Conservation (phyloP, 2,888 invertebrate genomes). For the Emesis russula region DNA sequence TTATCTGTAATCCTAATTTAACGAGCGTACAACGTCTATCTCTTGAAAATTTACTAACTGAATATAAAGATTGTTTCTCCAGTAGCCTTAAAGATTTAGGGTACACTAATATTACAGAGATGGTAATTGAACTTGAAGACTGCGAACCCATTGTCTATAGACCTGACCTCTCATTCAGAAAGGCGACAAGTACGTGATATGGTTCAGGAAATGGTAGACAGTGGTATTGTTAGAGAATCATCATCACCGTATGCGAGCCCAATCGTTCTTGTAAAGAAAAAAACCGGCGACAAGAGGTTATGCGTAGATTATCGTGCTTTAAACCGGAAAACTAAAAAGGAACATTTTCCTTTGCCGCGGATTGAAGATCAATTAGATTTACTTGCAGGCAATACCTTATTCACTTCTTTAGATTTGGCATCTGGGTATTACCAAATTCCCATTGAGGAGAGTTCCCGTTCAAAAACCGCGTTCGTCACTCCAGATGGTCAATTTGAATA, state of each 20-base stretch:
- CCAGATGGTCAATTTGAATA: background rate
- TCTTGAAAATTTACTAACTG: slow-evolving; percentile 21
- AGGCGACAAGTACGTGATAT: slow-evolving; percentile 50
- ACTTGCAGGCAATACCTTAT: slow-evolving; percentile 48
- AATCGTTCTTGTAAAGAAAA: slow-evolving; percentile 76
- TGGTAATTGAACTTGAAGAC: slow-evolving; percentile 57
- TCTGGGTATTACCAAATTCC: background rate
- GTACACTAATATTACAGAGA: slow-evolving; percentile 36
- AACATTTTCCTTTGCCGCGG: slow-evolving; percentile 81
- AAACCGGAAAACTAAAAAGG: slow-evolving; percentile 58
- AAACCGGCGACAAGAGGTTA: slow-evolving; percentile 58
- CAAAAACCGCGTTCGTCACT: background rate
- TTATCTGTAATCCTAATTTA: slow-evolving; percentile 34
- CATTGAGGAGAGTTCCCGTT: background rate
- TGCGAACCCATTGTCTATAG: slow-evolving; percentile 66
- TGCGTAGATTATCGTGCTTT: slow-evolving; percentile 76
- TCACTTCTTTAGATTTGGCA: slow-evolving; percentile 53
- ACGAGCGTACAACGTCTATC: slow-evolving; percentile 12
- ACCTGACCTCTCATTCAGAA: slow-evolving; percentile 67
- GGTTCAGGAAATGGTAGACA: slow-evolving; percentile 68
- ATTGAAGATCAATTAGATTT: slow-evolving; percentile 67
- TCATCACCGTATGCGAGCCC: slow-evolving; percentile 79
- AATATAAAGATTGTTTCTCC: slow-evolving; percentile 57
- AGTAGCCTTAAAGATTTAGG: slow-evolving; percentile 55
- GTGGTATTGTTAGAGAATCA: slow-evolving; percentile 62